Evolutionary conservation across 2,888 invertebrate species (phyloP).

Genomic region (Platycheirus rosarum): DNA sequence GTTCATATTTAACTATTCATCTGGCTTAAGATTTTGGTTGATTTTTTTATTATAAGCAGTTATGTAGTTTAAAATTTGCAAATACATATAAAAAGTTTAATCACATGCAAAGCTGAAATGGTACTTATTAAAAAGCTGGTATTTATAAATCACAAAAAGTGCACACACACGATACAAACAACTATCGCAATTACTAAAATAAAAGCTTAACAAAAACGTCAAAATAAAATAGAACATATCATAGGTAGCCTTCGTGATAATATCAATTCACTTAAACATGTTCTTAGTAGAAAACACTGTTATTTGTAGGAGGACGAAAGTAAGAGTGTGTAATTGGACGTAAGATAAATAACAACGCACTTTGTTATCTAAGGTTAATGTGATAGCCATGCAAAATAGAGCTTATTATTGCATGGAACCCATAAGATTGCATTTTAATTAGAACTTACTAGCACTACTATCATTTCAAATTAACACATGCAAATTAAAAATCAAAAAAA

Average conservation of each 20-base stretch:
- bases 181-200: constrained; percentile 60
- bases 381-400: constrained; percentile 39
- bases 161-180: constrained; percentile 56
- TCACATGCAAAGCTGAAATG: constrained; percentile 36
- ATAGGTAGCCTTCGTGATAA: constrained; percentile 42
- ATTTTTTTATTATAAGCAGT: no score
- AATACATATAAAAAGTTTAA: constrained; percentile 35
- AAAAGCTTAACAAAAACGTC: constrained; percentile 60
- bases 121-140: constrained; percentile 22
- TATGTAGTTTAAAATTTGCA: no score
- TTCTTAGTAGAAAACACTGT: constrained; percentile 5
- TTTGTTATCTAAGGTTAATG: constrained; percentile 28
- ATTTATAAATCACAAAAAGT: constrained; percentile 21
- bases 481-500: constrained; percentile 30
- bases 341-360: constrained; percentile 15
- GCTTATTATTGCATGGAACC: constrained; percentile 40
- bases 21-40: constrained; percentile 47
- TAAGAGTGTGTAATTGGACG: not conserved
- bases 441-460: constrained; percentile 9
- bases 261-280: no score
- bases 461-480: constrained; percentile 34
- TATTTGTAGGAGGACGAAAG: constrained; percentile 17
- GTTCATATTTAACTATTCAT: no score
- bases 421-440: constrained; percentile 42
- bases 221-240: constrained; percentile 37